Base-by-base conservation (phyloP, 2,888 invertebrate genomes). In the Neoascia interrupta region DNA sequence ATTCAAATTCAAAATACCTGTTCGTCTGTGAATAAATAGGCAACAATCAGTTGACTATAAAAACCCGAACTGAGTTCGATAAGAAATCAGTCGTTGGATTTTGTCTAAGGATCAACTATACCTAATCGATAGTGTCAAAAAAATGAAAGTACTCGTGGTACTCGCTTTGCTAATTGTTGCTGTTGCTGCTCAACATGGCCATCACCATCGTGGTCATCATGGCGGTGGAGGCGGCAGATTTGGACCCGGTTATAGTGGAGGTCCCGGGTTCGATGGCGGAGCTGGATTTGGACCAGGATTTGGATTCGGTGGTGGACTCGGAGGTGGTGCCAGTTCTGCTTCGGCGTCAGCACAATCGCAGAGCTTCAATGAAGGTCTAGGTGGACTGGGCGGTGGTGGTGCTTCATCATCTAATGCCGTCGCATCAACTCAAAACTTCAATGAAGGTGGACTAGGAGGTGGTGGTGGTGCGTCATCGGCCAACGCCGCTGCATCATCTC, bases 91-190 rank as follows among this genome's bases (percentile, higher is more conserved):
- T 63, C 11, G 31, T 34, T 21, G 11, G 39, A 45, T 6, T 23
- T 15, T 36, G n/a, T 26, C 28, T 5, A 18, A 16, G 13, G 18
- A 36, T 28, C n/a, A 51, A 8, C 53, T n/a, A 3, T 8, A 23
- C n/a, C 26, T 11, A 16, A 31, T 3, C 13, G 0, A 21, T 6
- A n/a, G n/a, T n/a, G n/a, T 23, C 10, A 8, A 11, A 5, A 37
- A 37, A 28, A 87, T 86, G 87, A 86, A 85, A 75, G 79, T 83
- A 21, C 61, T 86, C 21, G 81, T 86, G 73, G 83, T 84, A 37
- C 53, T 86, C 15, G 84, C 83, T n/a, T 45, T 87, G 58, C 26
- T 85, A 72, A 82, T 86, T 70, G 85, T 84, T 37, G 85, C 81
- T 11, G 83, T 76, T 31, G 51, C 82, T 47, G 85, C 86, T 5